Conservation (phyloP, 2,797 vertebrate species). For the Falco rusticolus region DNA sequence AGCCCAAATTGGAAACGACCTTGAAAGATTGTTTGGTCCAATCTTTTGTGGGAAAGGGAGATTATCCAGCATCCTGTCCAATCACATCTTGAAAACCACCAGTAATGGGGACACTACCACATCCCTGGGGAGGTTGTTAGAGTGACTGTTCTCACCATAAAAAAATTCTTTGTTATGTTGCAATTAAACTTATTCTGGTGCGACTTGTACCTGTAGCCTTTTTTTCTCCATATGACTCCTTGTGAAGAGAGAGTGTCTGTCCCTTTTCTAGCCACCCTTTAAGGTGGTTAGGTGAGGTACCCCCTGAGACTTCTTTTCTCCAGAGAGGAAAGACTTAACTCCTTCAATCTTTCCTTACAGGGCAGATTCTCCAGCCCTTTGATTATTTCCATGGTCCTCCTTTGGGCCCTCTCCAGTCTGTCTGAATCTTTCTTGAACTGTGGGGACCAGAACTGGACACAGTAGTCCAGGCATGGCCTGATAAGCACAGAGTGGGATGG, state of each 20-base stretch:
- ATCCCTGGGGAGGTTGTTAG: neutral
- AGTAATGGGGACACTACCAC: too few species aligned
- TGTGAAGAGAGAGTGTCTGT: neutral
- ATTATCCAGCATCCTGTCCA: neutral
- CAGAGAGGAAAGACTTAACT: neutral
- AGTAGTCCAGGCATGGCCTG: neutral
- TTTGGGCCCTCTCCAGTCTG: neutral
- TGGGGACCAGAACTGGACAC: neutral
- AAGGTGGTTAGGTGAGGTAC: neutral
- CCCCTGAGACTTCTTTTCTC: neutral
- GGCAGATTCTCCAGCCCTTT: neutral
- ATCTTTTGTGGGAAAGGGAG: neutral
- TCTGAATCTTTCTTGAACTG: neutral
- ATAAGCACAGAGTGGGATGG: neutral
- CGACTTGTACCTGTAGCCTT: neutral
- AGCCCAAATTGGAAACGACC: neutral
- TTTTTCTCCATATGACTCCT: neutral
- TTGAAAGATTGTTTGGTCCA: neutral
- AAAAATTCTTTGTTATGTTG: neutral
- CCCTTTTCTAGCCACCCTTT: neutral
- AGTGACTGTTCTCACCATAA: neutral
- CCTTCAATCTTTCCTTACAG: neutral
- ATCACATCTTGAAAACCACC: neutral
- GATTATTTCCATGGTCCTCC: neutral
- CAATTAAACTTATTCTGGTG: neutral